phyloP scores from a whole-genome alignment of 2,797 vertebrate genomes.

The Rachycentron canadum region DNA sequence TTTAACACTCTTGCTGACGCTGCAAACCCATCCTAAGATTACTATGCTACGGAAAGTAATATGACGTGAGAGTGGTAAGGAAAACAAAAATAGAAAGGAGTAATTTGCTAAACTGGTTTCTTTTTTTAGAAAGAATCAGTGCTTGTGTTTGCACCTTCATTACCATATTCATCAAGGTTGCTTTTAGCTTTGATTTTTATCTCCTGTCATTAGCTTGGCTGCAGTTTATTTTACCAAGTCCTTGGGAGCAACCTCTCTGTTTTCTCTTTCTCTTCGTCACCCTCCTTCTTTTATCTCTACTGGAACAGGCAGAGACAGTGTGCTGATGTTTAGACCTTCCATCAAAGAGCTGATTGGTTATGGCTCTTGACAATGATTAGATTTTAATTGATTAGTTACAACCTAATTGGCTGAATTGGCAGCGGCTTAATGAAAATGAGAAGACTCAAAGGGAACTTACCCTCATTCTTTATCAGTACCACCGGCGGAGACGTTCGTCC shows the following conservation, averaged over 20 bases:
- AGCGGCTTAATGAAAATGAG: slow-evolving; percentile 63
- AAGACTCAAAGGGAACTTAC: slow-evolving; percentile 40
- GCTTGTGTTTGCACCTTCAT: slow-evolving; percentile 38
- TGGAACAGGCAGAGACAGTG: slow-evolving; percentile 56
- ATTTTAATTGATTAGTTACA: slow-evolving; percentile 84
- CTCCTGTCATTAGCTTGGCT: slow-evolving; percentile 52
- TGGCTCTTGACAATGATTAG: slow-evolving; percentile 77
- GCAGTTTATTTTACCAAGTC: slow-evolving; percentile 44
- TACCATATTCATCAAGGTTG: slow-evolving; percentile 70
- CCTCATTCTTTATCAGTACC: slow-evolving; percentile 29
- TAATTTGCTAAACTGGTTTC: not conserved
- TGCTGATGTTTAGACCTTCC: slow-evolving; percentile 62
- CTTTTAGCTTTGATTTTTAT: slow-evolving; percentile 61
- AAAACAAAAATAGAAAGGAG: not conserved
- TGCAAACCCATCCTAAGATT: not conserved
- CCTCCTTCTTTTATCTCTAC: slow-evolving; percentile 59
- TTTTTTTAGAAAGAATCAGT: not conserved
- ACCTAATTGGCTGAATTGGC: slow-evolving; percentile 77
- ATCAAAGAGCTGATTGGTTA: slow-evolving; percentile 75
- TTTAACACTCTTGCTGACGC: not conserved
- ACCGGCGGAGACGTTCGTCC: slow-evolving; percentile 4
- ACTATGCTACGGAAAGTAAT: not conserved
- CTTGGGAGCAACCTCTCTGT: slow-evolving; percentile 58
- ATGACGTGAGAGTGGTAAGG: not conserved
- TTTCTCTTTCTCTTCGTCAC: slow-evolving; percentile 18